Evolutionary conservation across 2,888 invertebrate species (phyloP).

Genomic region (Drosophila monieri): DNA sequence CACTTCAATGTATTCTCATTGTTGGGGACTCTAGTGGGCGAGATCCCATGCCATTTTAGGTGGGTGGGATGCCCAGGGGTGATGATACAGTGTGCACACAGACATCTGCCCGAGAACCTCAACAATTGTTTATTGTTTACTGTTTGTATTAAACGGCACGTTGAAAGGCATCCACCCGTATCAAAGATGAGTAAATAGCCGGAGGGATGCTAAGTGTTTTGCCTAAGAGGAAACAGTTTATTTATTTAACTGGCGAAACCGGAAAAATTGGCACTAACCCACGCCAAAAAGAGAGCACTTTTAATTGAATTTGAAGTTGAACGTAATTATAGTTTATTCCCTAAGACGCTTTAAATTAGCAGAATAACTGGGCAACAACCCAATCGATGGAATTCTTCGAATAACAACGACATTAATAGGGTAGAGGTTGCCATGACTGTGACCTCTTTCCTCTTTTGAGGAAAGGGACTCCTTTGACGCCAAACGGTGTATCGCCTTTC

Average conservation of each 20-base stretch:
- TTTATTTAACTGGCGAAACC: constrained; percentile 22
- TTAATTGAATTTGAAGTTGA: not conserved
- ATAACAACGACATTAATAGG: not conserved
- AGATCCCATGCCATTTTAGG: not conserved
- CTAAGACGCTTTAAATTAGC: not conserved
- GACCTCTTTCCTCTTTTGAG: not conserved
- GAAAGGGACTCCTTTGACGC: not conserved
- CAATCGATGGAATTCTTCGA: not conserved
- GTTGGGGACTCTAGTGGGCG: constrained; percentile 4
- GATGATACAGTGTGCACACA: constrained; percentile 16
- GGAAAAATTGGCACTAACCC: not conserved
- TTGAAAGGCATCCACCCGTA: constrained; percentile 37
- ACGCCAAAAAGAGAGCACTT: not conserved
- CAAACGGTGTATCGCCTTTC: not conserved
- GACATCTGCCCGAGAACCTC: constrained; percentile 34
- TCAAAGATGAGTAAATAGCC: constrained; percentile 9
- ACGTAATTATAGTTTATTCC: not conserved
- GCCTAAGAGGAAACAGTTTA: constrained; percentile 16
- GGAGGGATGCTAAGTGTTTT: constrained; percentile 10
- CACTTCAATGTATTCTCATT: constrained; percentile 14
- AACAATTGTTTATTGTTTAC: constrained; percentile 60
- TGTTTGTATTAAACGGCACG: constrained; percentile 43
- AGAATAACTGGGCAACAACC: not conserved
- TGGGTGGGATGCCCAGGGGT: not conserved
- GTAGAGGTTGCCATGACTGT: not conserved